A percentile compares a stretch with the other conserved stretches of the same genome.
Evolutionary conservation across 2,797 vertebrate species (phyloP).

Genomic region (Lacerta agilis): DNA sequence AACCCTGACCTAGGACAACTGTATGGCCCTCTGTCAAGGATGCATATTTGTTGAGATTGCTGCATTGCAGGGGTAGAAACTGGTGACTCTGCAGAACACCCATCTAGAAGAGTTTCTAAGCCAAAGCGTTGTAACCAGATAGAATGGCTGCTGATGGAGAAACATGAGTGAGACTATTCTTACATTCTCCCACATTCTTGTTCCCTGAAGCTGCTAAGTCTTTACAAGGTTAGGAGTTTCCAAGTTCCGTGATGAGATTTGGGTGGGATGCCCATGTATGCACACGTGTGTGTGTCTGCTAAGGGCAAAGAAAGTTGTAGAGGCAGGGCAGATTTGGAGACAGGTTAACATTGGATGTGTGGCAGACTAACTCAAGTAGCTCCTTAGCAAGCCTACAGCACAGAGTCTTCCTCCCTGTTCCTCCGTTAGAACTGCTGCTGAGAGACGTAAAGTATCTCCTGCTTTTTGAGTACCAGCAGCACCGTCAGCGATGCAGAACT

Average conservation of each 20-base stretch:
- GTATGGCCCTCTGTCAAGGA: too few species aligned
- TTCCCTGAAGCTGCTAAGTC: not conserved
- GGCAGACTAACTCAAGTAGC: slow-evolving; percentile 15
- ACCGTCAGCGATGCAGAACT: slow-evolving; percentile 2
- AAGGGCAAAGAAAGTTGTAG: not conserved
- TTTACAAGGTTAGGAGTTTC: not conserved
- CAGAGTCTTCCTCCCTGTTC: not conserved
- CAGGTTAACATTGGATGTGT: rapidly evolving
- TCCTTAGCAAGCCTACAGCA: slow-evolving; percentile 7
- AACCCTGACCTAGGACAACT: too few species aligned
- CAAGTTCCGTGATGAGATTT: not conserved
- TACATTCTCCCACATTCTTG: not conserved
- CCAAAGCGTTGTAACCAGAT: not conserved
- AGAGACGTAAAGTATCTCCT: not conserved
- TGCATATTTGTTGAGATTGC: too few species aligned
- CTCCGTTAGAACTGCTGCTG: slow-evolving; percentile 12
- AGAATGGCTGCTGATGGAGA: not conserved
- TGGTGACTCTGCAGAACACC: too few species aligned
- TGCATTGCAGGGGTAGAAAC: too few species aligned
- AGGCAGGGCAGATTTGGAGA: slow-evolving; percentile 32
- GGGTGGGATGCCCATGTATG: too few species aligned
- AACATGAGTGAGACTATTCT: not conserved
- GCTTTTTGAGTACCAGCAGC: rapidly evolving
- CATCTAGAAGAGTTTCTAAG: too few species aligned
- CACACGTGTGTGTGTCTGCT: not conserved